Conservation (phyloP, 2,888 invertebrate genomes). For the Yponomeuta plumbellus region DNA sequence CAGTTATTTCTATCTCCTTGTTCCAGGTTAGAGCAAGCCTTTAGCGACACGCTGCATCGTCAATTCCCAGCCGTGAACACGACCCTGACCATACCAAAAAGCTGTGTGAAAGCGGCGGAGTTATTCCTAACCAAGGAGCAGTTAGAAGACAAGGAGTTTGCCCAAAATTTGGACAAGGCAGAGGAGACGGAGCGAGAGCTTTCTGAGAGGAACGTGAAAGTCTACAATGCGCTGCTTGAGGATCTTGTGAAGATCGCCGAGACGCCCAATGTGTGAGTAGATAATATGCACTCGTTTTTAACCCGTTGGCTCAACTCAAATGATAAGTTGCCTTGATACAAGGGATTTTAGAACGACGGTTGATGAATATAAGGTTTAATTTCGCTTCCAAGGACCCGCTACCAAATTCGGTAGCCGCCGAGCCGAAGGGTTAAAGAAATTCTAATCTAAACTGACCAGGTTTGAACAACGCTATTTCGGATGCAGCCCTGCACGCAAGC, state of each 20-base stretch:
- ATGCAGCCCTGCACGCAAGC: too few species aligned
- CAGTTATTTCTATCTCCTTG: too few species aligned
- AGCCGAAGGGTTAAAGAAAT: too few species aligned
- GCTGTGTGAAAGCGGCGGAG: constrained; percentile 66
- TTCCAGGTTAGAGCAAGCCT: constrained; percentile 71
- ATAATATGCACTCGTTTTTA: neutral
- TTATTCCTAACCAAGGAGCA: constrained; percentile 58
- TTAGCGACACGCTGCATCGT: constrained; percentile 74
- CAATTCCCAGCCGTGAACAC: constrained; percentile 80
- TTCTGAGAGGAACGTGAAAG: constrained; percentile 61
- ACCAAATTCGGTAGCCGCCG: too few species aligned
- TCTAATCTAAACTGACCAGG: too few species aligned
- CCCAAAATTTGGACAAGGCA: constrained; percentile 37
- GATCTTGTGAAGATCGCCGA: constrained; percentile 71
- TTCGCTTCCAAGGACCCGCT: too few species aligned
- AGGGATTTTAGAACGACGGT: too few species aligned
- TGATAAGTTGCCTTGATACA: too few species aligned
- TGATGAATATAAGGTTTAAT: too few species aligned
- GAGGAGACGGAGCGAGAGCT: constrained; percentile 47
- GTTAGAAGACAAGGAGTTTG: constrained; percentile 39
- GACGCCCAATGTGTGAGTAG: constrained; percentile 56
- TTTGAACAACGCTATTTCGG: too few species aligned
- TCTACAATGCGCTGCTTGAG: constrained; percentile 75
- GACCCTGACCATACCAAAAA: constrained; percentile 70
- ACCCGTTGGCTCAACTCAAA: too few species aligned